Evolutionary conservation across 2,113 vertebrate species (phyloP).

Genomic region (Cinclus mexicanus): DNA sequence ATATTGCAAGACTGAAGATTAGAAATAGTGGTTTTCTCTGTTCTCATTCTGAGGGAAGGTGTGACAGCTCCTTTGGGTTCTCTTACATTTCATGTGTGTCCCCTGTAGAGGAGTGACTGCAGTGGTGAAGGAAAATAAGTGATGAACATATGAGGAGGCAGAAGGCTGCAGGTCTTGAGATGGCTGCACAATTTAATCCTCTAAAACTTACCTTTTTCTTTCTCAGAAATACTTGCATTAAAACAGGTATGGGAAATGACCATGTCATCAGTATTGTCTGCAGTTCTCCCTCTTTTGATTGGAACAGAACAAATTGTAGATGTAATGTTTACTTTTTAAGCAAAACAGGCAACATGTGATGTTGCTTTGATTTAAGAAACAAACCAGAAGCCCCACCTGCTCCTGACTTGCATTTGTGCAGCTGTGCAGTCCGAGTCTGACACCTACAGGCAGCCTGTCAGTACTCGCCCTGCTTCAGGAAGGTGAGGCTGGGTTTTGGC

Average conservation of each 20-base stretch:
- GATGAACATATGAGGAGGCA: not conserved
- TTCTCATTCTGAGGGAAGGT: not conserved
- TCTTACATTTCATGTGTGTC: not conserved
- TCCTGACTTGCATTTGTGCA: rapidly evolving
- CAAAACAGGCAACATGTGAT: not conserved
- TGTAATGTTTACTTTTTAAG: not conserved
- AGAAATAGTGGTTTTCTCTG: not conserved
- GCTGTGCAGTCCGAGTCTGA: not conserved
- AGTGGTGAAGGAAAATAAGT: not conserved
- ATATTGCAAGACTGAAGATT: not conserved
- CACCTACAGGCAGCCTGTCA: not conserved
- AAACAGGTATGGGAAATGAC: not conserved
- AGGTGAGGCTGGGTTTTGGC: rapidly evolving
- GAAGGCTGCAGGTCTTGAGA: not conserved
- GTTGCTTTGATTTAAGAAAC: not conserved
- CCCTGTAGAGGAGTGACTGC: not conserved
- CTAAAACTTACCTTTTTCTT: not conserved
- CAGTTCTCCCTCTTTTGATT: not conserved
- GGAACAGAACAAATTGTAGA: not conserved
- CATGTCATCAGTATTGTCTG: not conserved
- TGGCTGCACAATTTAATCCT: not conserved
- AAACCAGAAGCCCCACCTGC: not conserved
- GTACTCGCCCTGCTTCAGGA: rapidly evolving
- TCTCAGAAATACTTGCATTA: not conserved
- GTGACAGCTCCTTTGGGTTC: not conserved